Base-by-base conservation (phyloP, 2,113 vertebrate species). In the Orycteropus afer region DNA sequence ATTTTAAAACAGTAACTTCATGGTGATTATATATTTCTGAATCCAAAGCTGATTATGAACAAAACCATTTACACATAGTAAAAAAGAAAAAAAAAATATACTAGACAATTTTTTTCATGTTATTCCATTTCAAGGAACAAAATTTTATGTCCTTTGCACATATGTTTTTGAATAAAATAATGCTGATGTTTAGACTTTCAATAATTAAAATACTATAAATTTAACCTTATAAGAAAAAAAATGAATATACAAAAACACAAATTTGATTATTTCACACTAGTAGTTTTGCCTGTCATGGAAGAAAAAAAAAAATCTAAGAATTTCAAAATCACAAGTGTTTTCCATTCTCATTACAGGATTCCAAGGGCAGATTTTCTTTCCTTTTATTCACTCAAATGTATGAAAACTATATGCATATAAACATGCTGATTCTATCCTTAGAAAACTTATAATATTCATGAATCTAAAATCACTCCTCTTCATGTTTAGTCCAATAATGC, bases 371-470 rank as follows among this genome's bases (percentile, higher is more conserved):
- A 97, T 91, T 97, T 96, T 85, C 90, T 92, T 96, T 94, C 79
- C 89, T 90, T 90, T 97, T 85, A 91, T 76, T 79, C 45, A 92
- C 86, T 55, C 89, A 95, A 97, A 94, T 97, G 89, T 95, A 97
- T 92, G 95, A 96, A 94, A 97, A 96, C 96, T 97, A 92, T 90
- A 94, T 96, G 78, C 71, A 96, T 93, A 61, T 97, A 87, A 96
- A 97, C 96, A 78, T 51, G 49, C 63, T 89, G 81, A 37, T 89
- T 95, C 65, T 69, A 91, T 97, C 96, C 97, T 96, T 93, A 93
- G n/a, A 84, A 91, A 47, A 91, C 95, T 85, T 96, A 95, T 23
- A 95, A 90, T 97, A 96, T 92, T 95, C 74, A 97, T 96, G 94
- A 96, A 91, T 73, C 78, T 96, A 94, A 97, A 90, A 96, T 96